Conservation (phyloP, 30 jellyfish, hydroid and myxozoan genomes). For the Aurelia aurita region DNA sequence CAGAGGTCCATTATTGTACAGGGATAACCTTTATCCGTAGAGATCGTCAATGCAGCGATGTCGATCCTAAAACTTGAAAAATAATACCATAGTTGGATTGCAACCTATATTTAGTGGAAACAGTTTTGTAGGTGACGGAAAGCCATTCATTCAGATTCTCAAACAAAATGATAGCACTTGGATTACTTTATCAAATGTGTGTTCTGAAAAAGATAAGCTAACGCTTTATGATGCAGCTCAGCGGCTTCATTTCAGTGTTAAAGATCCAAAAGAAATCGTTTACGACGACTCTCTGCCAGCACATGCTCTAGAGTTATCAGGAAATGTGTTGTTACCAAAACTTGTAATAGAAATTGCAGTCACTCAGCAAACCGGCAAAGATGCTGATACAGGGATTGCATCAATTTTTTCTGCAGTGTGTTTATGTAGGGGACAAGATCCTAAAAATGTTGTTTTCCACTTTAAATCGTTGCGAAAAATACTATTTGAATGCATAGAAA, state of each 20-base stretch:
- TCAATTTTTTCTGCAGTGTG: background rate
- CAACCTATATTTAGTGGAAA: background rate
- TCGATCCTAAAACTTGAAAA: background rate
- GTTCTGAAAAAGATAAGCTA: background rate
- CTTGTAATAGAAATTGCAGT: background rate
- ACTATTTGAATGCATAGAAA: background rate
- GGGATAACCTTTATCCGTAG: background rate
- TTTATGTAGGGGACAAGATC: background rate
- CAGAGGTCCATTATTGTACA: too few relatives aligned
- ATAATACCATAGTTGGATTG: background rate
- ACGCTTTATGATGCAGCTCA: constrained; percentile 4
- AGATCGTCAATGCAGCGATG: constrained; percentile 11
- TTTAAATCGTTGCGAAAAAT: background rate
- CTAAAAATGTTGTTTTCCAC: background rate
- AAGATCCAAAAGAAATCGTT: background rate
- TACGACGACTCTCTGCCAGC: background rate
- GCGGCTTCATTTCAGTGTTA: background rate
- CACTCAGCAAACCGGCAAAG: background rate
- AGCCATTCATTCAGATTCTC: background rate
- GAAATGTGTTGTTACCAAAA: background rate
- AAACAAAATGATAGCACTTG: background rate
- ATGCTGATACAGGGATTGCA: background rate
- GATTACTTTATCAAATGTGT: background rate
- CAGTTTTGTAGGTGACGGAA: too few relatives aligned
- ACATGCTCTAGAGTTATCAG: background rate